Percentiles rank a stretch among this genome's conserved stretches.
These are phyloP conservation scores for Watsonalla cultraria DNA, from an alignment of 2,888 invertebrate species.

Conservation along the genomic window DNA sequence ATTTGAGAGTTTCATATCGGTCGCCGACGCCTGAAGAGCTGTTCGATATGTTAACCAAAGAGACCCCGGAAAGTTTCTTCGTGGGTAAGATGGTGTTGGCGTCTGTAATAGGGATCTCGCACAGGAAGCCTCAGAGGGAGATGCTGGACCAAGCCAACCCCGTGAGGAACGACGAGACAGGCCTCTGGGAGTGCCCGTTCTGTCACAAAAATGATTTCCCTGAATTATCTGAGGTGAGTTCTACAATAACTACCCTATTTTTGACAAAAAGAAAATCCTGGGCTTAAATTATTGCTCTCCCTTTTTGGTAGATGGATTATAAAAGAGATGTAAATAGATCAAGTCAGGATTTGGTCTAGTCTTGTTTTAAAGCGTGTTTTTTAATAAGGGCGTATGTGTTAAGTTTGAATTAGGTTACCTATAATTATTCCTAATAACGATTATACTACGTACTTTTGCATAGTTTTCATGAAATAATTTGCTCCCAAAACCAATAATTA, in stretches of 20 bases:
- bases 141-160: slow-evolving; percentile 98
- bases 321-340: too few relatives aligned
- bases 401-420: too few relatives aligned
- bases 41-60: slow-evolving; percentile 97
- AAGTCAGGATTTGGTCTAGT: too few relatives aligned
- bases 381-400: too few relatives aligned
- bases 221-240: slow-evolving; percentile 88
- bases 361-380: too few relatives aligned
- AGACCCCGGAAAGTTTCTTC: slow-evolving; percentile 95
- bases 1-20: slow-evolving; percentile 87
- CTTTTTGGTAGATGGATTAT: too few relatives aligned
- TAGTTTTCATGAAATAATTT: too few relatives aligned
- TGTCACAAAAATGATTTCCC: slow-evolving; percentile 97
- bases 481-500: too few relatives aligned
- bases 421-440: too few relatives aligned
- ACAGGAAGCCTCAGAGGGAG: slow-evolving; percentile 93
- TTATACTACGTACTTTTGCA: too few relatives aligned
- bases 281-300: too few relatives aligned
- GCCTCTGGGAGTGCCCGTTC: slow-evolving; percentile 98
- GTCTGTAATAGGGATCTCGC: slow-evolving; percentile 88
- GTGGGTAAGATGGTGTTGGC: slow-evolving; percentile 92
- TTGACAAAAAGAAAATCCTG: not conserved
- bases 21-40: slow-evolving; percentile 91
- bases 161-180: slow-evolving; percentile 94
- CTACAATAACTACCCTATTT: not conserved